phyloP scores from a whole-genome alignment of 92 coral and sea anemone genomes.

The Palythoa grandiflora region DNA sequence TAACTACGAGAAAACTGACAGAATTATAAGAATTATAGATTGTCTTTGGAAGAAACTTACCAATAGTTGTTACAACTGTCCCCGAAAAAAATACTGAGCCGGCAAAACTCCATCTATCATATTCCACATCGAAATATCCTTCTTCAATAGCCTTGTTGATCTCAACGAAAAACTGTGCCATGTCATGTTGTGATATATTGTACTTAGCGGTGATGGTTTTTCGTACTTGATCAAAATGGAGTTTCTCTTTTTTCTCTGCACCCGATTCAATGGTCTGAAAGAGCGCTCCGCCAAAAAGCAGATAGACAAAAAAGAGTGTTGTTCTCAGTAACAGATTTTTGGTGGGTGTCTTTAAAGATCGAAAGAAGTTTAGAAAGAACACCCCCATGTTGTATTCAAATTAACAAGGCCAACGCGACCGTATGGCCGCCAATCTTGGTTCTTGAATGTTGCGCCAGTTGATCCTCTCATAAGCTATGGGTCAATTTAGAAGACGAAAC shows the following conservation, averaged over 20 bases:
- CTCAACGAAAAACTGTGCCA: constrained; percentile 81
- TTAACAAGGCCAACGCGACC: constrained; percentile 41
- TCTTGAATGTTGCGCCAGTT: neutral
- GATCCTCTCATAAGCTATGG: constrained; percentile 30
- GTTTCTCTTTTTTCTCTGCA: constrained; percentile 86
- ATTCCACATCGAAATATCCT: constrained; percentile 92
- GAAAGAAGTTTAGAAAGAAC: constrained; percentile 94
- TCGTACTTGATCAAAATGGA: constrained; percentile 86
- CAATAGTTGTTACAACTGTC: constrained; percentile 97
- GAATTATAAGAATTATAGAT: neutral
- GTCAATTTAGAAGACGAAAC: neutral
- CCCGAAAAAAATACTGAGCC: constrained; percentile 97
- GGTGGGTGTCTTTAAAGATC: constrained; percentile 97
- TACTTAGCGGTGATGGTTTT: constrained; percentile 83
- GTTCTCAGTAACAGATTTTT: constrained; percentile 87
- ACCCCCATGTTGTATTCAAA: constrained; percentile 78
- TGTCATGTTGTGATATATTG: constrained; percentile 92
- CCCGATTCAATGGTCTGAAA: constrained; percentile 99
- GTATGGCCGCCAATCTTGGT: constrained; percentile 52
- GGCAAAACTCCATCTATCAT: constrained; percentile 97
- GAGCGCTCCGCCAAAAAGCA: constrained; percentile 94
- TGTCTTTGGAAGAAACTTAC: constrained; percentile 62
- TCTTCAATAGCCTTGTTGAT: constrained; percentile 97
- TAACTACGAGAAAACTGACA: constrained; percentile 16
- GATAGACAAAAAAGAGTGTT: constrained; percentile 84